Evolutionary conservation across 2,113 vertebrate genomes (phyloP), one percentile per base, ranked within the genome.

Genomic region (Pygoscelis antarcticus): DNA sequence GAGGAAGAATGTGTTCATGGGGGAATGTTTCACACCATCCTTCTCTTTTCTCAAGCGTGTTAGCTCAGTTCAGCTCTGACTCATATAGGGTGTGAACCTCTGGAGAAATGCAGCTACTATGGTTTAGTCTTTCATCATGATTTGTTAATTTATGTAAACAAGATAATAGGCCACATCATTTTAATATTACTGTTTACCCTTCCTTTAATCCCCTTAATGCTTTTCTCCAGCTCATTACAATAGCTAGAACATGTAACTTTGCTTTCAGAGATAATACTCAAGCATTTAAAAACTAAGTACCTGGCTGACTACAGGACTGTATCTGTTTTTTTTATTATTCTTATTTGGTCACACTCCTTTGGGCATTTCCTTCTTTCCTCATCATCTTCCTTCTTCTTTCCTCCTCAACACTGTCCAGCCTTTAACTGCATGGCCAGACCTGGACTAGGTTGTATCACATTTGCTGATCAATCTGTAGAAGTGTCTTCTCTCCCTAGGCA

Each of bases 101-200:
- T 89, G 89, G 47, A 92, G 91, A 95, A 96, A 96, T 65, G 36
- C 79, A 90, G 38, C 84, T 90, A 36, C 92, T 83, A 32, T 71
- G 70, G 25, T 94, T 97, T 79, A 87, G 84, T 83, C 89, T 97
- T 97, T 97, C 97, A 88, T 94, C 91, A 94, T 11, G 6, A 84
- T 85, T 93, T 89, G 66, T 54, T 93, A 89, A 91, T 89, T 93
- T 36, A 85, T 10, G 27, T 83, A 89, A 95, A 80, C 60, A 96
- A 82, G 70, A 85, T 71, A 95, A 97, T 77, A 85, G 34, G 46
- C 34, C 7, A 6, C 81, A 91, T 93, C 6, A 80, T 85, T 94
- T 92, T 90, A 76, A 49, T 69, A 34, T 87, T 84, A 75, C 44
- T 90, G 34, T 80, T 89, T 72, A 90, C 21, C 20, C 40, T 47